These are phyloP conservation scores for Diploscapter pachys DNA, from an alignment of 1,140 invertebrate species.

Conservation along the genomic window DNA sequence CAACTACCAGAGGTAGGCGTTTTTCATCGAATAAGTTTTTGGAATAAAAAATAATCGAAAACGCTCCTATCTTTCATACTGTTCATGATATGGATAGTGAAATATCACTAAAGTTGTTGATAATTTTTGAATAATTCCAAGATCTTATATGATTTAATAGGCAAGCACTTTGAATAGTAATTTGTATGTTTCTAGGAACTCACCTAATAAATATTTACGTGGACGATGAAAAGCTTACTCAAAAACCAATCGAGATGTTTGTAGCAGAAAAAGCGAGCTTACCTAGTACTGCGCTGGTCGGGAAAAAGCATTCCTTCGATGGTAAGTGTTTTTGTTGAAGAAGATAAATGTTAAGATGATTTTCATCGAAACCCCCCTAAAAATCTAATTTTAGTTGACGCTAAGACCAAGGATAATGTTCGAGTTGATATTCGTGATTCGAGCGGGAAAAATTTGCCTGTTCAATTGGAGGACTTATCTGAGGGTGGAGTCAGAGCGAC, in stretches of 20 bases:
- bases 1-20: conserved; percentile 29
- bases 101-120: too few species aligned
- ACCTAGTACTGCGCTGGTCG: conserved; percentile 21
- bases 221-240: conserved; percentile 33
- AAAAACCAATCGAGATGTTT: conserved; percentile 12
- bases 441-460: conserved; percentile 28
- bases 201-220: conserved; percentile 51
- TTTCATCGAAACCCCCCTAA: too few species aligned
- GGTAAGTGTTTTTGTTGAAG: too few species aligned
- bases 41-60: conserved; percentile 32
- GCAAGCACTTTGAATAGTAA: too few species aligned
- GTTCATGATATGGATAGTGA: not conserved
- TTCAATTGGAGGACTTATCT: conserved; percentile 32
- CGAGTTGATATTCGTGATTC: conserved; percentile 42
- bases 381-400: conserved; percentile 1
- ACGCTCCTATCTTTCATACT: conserved; percentile 9
- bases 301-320: conserved; percentile 34
- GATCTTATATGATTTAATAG: too few species aligned
- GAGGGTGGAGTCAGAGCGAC: conserved; percentile 31
- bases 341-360: too few species aligned
- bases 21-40: conserved; percentile 43
- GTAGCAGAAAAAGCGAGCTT: conserved; percentile 12
- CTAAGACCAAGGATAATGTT: conserved; percentile 35
- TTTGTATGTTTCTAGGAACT: conserved; percentile 34
- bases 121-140: too few species aligned